These are phyloP conservation scores for Pseudoatta argentina DNA, from an alignment of 1,140 invertebrate species.

Conservation along the genomic window DNA sequence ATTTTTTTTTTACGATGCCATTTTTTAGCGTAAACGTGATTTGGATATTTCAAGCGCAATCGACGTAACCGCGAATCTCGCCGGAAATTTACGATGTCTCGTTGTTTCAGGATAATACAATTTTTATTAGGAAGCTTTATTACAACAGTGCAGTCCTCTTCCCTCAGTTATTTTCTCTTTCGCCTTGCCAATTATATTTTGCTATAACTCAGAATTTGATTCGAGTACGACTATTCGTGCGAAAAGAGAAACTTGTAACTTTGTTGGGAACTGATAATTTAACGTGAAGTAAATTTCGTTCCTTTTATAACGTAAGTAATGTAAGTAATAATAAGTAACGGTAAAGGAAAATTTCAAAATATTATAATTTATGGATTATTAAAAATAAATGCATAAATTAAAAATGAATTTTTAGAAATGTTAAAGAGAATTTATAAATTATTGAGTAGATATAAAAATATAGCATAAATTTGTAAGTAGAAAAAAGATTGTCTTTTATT, in stretches of 20 bases:
- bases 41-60: conserved; percentile 25
- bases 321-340: conserved; percentile 1
- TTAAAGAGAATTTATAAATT: background rate
- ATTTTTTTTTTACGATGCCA: background rate
- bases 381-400: background rate
- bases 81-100: conserved; percentile 51
- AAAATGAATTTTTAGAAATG: background rate
- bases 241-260: conserved; percentile 13
- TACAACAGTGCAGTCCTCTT: background rate
- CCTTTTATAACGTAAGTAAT: background rate
- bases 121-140: conserved; percentile 50
- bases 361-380: background rate
- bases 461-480: background rate
- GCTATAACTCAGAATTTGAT: conserved; percentile 38
- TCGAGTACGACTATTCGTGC: conserved; percentile 5
- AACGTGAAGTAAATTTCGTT: background rate
- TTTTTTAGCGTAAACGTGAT: conserved; percentile 22
- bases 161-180: conserved; percentile 34
- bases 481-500: background rate
- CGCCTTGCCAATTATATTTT: conserved; percentile 39
- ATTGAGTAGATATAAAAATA: background rate
- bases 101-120: conserved; percentile 37
- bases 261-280: background rate
- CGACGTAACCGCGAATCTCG: conserved; percentile 38
- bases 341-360: background rate